These are phyloP conservation scores for Leptopilina myrica DNA, from an alignment of 2,888 invertebrate genomes.

Conservation along the genomic window DNA sequence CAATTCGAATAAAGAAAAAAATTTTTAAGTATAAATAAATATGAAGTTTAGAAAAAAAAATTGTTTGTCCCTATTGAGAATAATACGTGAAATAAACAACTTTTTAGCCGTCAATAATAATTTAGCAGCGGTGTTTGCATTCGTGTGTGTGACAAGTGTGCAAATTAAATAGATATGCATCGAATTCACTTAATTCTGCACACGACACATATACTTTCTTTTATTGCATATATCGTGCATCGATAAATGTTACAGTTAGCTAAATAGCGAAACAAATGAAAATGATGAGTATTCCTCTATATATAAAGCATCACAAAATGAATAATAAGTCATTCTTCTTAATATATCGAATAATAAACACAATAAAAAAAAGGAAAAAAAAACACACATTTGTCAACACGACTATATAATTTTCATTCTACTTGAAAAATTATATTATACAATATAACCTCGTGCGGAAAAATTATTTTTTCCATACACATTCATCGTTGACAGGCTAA, in stretches of 20 bases:
- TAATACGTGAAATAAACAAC: neutral
- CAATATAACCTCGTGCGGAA: too few species aligned
- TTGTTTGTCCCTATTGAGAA: neutral
- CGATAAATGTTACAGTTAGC: slow-evolving; percentile 22
- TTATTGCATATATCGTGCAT: neutral
- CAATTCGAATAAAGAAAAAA: too few species aligned
- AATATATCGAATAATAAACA: neutral
- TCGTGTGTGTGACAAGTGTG: slow-evolving; percentile 26
- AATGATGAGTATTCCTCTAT: slow-evolving; percentile 24
- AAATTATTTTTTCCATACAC: too few species aligned
- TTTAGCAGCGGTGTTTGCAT: neutral
- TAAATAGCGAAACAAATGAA: slow-evolving; percentile 17
- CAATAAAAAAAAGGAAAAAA: neutral
- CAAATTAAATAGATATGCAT: slow-evolving; percentile 23
- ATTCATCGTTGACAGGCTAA: too few species aligned
- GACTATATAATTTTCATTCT: neutral
- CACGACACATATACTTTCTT: neutral
- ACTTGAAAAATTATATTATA: too few species aligned
- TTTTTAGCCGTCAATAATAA: neutral
- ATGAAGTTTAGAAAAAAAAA: neutral
- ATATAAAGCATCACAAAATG: neutral
- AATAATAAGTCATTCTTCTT: slow-evolving; percentile 10
- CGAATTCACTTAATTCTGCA: slow-evolving; percentile 29
- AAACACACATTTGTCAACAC: slow-evolving; percentile 4
- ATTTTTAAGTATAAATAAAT: too few species aligned